These are phyloP conservation scores for Seriola rivoliana DNA, from an alignment of 2,113 vertebrate genomes.

Conservation along the genomic window DNA sequence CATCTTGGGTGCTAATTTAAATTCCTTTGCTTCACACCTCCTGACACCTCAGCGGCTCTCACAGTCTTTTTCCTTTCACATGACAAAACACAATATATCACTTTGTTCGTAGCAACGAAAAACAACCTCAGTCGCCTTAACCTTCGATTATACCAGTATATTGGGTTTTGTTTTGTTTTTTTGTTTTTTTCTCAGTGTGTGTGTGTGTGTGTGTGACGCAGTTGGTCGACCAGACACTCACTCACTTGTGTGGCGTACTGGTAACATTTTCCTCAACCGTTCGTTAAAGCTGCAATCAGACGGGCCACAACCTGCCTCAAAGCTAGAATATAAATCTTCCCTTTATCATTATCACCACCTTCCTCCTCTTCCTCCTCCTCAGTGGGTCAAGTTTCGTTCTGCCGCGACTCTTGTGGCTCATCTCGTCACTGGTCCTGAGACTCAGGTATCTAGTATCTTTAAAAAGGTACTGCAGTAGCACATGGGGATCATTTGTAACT, in stretches of 20 bases:
- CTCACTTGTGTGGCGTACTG: not conserved
- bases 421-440: not conserved
- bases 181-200: too few relatives aligned
- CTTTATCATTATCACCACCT: not conserved
- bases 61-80: slow-evolving; percentile 59
- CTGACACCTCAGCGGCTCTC: slow-evolving; percentile 46
- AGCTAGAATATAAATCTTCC: not conserved
- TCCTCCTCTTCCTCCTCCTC: not conserved
- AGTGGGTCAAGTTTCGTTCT: not conserved
- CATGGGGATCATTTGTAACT: not conserved
- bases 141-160: too few relatives aligned
- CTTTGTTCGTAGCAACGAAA: slow-evolving; percentile 23
- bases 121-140: too few relatives aligned
- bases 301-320: not conserved
- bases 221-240: too few relatives aligned
- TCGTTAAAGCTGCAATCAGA: not conserved
- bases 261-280: not conserved
- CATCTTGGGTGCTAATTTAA: slow-evolving; percentile 63
- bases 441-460: not conserved
- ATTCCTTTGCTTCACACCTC: slow-evolving; percentile 54
- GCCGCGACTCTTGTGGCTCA: not conserved
- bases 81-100: slow-evolving; percentile 50
- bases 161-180: too few relatives aligned
- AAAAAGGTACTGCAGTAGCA: not conserved
- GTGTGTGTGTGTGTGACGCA: not conserved